Base-by-base conservation (phyloP, 2,797 vertebrate genomes). In the Sandelia bainsii region DNA sequence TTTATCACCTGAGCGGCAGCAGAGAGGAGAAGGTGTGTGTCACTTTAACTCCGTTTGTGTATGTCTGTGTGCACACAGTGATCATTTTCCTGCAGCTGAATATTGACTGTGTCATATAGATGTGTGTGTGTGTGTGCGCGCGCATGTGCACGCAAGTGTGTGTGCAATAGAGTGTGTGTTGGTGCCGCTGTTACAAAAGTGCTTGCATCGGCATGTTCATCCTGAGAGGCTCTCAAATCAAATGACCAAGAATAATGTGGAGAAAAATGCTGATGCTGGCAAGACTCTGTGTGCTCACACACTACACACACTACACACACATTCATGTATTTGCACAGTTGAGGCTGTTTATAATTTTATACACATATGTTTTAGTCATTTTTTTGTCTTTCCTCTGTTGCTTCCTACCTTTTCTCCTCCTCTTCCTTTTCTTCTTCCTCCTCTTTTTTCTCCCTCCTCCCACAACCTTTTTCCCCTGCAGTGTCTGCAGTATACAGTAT, bases 161-260 rank as follows among this genome's bases (percentile, higher is more conserved):
- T 56, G 80, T 69, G 72, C 68, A 68, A 62, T 22, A 25, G 49
- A 44, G 65, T 48, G 63, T 27, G 40, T 34, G 44, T 56, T 62
- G 27, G 37, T 27, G 29, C 27, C 32, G 59, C 81, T 60, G 40
- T 75, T 75, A 64, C 66, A 88, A 83, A 91, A 91, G 72, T 89
- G 90, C 90, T 90, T 87, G 86, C 87, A 82, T 92, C 62, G 37
- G 91, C 90, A 91, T 87, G 81, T 90, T 92, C 77, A 76, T 73
- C 82, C 77, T 81, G 73, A 85, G 85, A 86, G 79, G 72, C 85
- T 90, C 89, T 84, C 86, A 92, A 91, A 92, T 86, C 91, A 88
- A 91, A 91, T 86, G 83, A 86, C 75, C 89, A 88, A 85, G 90
- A 91, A 92, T 90, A 91, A 93, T 89, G 88, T 87, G 83, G 32